Evolutionary conservation across 2,797 vertebrate genomes (phyloP).

Genomic region (Sebastes diaconus): DNA sequence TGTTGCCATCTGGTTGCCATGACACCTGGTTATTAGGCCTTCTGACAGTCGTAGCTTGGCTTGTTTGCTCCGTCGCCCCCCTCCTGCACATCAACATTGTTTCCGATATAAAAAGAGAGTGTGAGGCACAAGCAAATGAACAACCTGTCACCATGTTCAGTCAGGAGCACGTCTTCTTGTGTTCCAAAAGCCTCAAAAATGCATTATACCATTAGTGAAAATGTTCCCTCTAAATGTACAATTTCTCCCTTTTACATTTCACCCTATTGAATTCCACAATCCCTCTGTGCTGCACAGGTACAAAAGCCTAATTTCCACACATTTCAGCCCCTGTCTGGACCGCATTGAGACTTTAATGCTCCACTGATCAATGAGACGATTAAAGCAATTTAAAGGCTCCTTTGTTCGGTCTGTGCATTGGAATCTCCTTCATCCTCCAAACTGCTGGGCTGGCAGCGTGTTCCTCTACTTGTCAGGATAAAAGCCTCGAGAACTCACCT

Average conservation of each 20-base stretch:
- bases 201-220: background rate
- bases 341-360: conserved; percentile 61
- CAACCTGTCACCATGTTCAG: conserved; percentile 1
- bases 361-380: conserved; percentile 69
- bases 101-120: conserved; percentile 36
- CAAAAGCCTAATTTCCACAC: conserved; percentile 41
- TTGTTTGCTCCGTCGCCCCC: conserved; percentile 45
- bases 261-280: conserved; percentile 30
- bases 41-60: conserved; percentile 45
- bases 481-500: conserved; percentile 14
- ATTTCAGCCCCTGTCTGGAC: conserved; percentile 33
- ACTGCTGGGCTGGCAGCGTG: conserved; percentile 31
- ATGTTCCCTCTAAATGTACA: background rate
- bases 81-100: conserved; percentile 44
- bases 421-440: conserved; percentile 52
- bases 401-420: conserved; percentile 47
- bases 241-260: conserved; percentile 22
- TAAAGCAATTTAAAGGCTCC: conserved; percentile 58
- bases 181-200: background rate
- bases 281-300: conserved; percentile 19
- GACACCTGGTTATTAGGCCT: conserved; percentile 72
- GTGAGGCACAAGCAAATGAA: background rate
- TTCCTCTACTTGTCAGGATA: conserved; percentile 10
- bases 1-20: conserved; percentile 81
- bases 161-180: background rate